These are phyloP conservation scores for Paratilapia polleni DNA, from an alignment of 2,113 vertebrate species.

Conservation along the genomic window DNA sequence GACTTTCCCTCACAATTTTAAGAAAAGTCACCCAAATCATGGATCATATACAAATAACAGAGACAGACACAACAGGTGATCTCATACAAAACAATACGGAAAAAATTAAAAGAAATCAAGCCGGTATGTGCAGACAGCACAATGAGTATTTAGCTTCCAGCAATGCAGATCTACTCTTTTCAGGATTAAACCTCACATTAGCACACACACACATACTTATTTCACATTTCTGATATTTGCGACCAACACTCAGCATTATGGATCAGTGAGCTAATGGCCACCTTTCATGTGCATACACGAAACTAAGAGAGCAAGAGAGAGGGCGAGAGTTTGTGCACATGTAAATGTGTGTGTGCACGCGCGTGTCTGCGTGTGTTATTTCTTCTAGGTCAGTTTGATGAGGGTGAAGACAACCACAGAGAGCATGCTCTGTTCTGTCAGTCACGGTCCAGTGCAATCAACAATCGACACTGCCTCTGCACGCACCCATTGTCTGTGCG, in stretches of 20 bases:
- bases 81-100: no score
- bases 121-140: no score
- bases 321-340: conserved; percentile 45
- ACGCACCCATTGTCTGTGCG: conserved; percentile 32
- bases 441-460: conserved; percentile 66
- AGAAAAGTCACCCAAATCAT: no score
- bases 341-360: conserved; percentile 27
- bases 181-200: background rate
- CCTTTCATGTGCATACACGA: conserved; percentile 30
- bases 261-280: conserved; percentile 49
- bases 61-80: no score
- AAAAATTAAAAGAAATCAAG: no score
- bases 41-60: no score
- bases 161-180: background rate
- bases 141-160: background rate
- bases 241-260: conserved; percentile 25
- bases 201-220: background rate
- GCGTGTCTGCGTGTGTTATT: conserved; percentile 13
- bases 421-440: conserved; percentile 60
- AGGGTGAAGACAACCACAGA: conserved; percentile 62
- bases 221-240: conserved; percentile 38
- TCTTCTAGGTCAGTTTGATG: conserved; percentile 67
- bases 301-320: conserved; percentile 2
- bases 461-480: conserved; percentile 50
- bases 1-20: no score